Percentiles rank a stretch among this genome's conserved stretches.
Conservation (phyloP, 2,797 vertebrate genomes). For the Chanos chanos region DNA sequence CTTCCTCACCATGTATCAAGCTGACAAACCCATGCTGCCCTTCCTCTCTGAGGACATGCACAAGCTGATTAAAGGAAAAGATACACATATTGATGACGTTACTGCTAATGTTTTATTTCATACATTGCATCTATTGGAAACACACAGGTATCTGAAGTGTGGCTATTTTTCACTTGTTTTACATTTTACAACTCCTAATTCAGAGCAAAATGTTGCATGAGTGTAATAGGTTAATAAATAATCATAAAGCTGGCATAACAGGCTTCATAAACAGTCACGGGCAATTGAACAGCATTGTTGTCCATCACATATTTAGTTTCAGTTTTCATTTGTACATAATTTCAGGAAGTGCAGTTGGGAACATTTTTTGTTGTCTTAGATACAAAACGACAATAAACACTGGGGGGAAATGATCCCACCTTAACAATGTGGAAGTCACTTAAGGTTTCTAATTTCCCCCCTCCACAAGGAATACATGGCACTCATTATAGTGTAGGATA, state of each 20-base stretch:
- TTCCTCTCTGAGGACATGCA: slow-evolving; percentile 24
- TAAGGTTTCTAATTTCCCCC: no score
- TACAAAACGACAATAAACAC: no score
- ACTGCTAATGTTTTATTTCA: background rate
- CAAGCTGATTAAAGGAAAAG: slow-evolving; percentile 34
- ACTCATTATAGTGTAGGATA: background rate
- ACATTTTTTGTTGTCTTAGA: slow-evolving; percentile 12
- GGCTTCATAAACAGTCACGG: slow-evolving; percentile 7
- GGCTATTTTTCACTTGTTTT: background rate
- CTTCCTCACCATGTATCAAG: slow-evolving; percentile 31
- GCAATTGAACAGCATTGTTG: slow-evolving; percentile 1
- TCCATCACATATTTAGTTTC: background rate
- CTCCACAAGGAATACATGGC: no score
- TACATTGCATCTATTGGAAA: slow-evolving; percentile 19
- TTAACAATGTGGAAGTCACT: no score
- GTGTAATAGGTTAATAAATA: background rate
- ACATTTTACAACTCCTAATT: background rate
- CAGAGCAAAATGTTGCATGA: background rate
- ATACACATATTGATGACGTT: slow-evolving; percentile 4
- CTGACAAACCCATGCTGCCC: slow-evolving; percentile 28
- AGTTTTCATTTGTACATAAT: no score
- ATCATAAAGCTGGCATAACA: no score
- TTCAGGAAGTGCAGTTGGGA: no score
- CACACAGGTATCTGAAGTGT: background rate
- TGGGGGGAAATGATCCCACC: no score